These are phyloP conservation scores for Apocrypta bakeri DNA, from an alignment of 1,140 invertebrate genomes.

Conservation along the genomic window DNA sequence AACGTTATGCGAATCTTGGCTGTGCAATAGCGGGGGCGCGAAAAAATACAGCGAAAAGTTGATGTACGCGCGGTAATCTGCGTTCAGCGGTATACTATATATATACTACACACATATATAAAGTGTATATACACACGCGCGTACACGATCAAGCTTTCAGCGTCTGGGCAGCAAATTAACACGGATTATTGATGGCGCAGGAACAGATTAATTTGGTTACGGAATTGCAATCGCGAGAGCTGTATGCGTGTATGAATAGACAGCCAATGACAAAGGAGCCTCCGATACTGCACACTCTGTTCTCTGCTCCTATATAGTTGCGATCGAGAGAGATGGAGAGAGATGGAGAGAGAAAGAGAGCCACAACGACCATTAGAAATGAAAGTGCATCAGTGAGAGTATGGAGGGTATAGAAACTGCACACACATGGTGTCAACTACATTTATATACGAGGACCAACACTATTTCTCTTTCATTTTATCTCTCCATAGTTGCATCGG, in stretches of 20 bases:
- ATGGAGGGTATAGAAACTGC: slow-evolving; percentile 43
- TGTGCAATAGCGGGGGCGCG: background rate
- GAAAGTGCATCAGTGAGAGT: slow-evolving; percentile 43
- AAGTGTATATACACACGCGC: background rate
- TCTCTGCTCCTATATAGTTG: background rate
- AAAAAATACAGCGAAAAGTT: slow-evolving; percentile 1
- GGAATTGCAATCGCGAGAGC: slow-evolving; percentile 40
- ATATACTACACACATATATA: background rate
- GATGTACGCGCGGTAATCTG: slow-evolving; percentile 35
- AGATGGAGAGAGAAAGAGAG: background rate
- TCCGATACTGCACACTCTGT: background rate
- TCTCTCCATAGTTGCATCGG: background rate
- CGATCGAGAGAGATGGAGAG: background rate
- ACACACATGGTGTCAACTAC: slow-evolving; percentile 57
- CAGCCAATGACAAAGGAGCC: slow-evolving; percentile 42
- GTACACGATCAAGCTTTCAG: background rate
- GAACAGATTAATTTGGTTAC: slow-evolving; percentile 52
- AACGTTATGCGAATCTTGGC: slow-evolving; percentile 25
- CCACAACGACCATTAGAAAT: slow-evolving; percentile 46
- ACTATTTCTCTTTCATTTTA: too few species aligned
- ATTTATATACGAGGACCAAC: too few species aligned
- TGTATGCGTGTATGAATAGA: slow-evolving; percentile 14
- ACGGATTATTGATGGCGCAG: slow-evolving; percentile 49
- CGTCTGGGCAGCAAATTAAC: slow-evolving; percentile 42
- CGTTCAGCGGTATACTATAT: background rate